Base-by-base conservation (phyloP, 2,113 vertebrate species). In the Hemiprocne comata region DNA sequence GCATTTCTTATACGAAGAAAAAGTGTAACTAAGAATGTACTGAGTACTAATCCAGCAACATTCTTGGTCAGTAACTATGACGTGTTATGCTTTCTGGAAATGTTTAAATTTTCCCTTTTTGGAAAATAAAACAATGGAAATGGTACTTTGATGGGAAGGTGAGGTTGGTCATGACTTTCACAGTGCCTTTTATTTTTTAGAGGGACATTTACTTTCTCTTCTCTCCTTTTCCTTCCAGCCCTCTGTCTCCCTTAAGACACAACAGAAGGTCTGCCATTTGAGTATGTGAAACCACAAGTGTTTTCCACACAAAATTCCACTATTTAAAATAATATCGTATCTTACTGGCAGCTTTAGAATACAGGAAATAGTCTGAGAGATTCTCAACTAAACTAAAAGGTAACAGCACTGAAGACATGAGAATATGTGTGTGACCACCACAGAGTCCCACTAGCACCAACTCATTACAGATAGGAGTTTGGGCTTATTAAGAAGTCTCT, bases 191-290 rank as follows among this genome's bases (percentile, higher is more conserved):
- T 57, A 8, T 7, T 36, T 70, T 73, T 80, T 7, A 50, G 36
- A 57, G 6, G 4, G 11, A 1, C 2, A 24, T 79, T 78, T 36
- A 51, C 10, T 83, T 51, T 46, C 42, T 60, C 16, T 28, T 36
- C 6, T 21, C 9, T 25, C 9, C 5, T 21, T 23, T 5, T 5
- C 1, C 4, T 2, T 9, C 1, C 3, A 4, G 1, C 0, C 3
- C 15, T 16, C 12, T 42, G 48, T 36, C 28, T 53, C 12, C 34
- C 18, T 66, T 46, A 51, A 85, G 42, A 33, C 4, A 31, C 0
- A 5, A 53, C 13, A 29, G 7, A 40, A 75, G 4, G 57, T 64
- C 38, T 89, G 17, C 5, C 11, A 6, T 58, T 72, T 83, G 15
- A 31, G 5, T 79, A 42, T 60, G 2, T 34, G 6, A 6, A 55